A percentile compares a stretch with the other conserved stretches of the same genome.
Conservation (phyloP, 2,888 invertebrate species). For the Chesias legatella region DNA sequence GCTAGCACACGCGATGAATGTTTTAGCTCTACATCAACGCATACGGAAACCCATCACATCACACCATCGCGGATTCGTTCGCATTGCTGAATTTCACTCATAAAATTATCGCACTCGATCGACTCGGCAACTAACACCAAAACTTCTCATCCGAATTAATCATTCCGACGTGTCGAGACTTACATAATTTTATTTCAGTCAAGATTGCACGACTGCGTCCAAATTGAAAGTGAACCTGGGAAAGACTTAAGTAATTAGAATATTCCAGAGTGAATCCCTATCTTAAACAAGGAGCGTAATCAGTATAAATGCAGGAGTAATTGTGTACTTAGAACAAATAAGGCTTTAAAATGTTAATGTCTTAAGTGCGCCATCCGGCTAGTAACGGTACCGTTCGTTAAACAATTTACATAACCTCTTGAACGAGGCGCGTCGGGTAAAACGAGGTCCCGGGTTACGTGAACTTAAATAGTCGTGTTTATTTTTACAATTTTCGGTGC, state of each 20-base stretch:
- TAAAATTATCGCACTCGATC: slow-evolving; percentile 25
- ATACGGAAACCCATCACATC: slow-evolving; percentile 32
- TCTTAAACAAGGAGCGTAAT: slow-evolving; percentile 42
- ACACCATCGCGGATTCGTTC: slow-evolving; percentile 16
- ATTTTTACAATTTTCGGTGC: slow-evolving; percentile 29
- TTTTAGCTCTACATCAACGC: slow-evolving; percentile 49
- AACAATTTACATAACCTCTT: slow-evolving; percentile 69
- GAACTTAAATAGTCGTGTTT: slow-evolving; percentile 28
- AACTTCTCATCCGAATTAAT: slow-evolving; percentile 19
- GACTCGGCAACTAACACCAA: slow-evolving; percentile 13
- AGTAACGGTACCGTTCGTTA: slow-evolving; percentile 58
- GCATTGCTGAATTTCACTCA: slow-evolving; percentile 19
- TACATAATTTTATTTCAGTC: slow-evolving; percentile 14
- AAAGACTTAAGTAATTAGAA: slow-evolving; percentile 45
- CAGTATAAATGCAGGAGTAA: slow-evolving; percentile 67
- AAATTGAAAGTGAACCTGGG: slow-evolving; percentile 12
- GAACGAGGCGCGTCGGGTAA: slow-evolving; percentile 28
- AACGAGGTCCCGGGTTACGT: slow-evolving; percentile 18
- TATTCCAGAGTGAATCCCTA: slow-evolving; percentile 44
- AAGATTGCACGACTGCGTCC: slow-evolving; percentile 8
- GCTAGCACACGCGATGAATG: slow-evolving; percentile 45
- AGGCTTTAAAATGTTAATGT: slow-evolving; percentile 69
- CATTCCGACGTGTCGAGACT: slow-evolving; percentile 18
- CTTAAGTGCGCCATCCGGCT: slow-evolving; percentile 61
- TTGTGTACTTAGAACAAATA: slow-evolving; percentile 69